Evolutionary conservation across 2,113 vertebrate species (phyloP).

Genomic region (Hippopotamus amphibius): DNA sequence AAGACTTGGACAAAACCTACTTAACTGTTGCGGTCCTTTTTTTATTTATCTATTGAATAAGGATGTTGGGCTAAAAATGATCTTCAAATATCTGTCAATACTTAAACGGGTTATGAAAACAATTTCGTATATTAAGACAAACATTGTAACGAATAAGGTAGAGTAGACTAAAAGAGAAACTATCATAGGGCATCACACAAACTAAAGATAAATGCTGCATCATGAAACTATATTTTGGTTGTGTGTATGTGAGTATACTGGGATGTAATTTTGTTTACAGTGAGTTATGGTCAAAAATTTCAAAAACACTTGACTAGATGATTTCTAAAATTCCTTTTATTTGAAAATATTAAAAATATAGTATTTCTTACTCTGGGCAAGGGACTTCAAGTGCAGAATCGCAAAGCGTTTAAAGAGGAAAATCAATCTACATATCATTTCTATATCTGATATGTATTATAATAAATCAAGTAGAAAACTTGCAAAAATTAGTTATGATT

Average conservation of each 20-base stretch:
- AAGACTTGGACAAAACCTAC: not conserved
- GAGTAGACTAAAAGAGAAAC: not conserved
- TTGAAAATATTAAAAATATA: not conserved
- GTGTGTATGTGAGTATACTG: not conserved
- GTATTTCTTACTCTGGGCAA: not conserved
- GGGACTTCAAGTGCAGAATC: not conserved
- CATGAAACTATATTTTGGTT: not conserved
- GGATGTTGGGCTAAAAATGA: not conserved
- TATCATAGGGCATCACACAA: not conserved
- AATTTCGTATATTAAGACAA: not conserved
- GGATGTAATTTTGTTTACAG: not conserved
- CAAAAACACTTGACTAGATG: not conserved
- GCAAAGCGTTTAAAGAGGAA: not conserved
- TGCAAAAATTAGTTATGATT: not conserved
- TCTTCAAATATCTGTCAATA: not conserved
- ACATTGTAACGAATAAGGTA: not conserved
- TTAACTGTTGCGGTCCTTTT: not conserved
- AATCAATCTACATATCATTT: not conserved
- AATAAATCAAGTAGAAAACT: not conserved
- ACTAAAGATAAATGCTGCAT: not conserved
- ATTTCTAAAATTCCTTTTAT: not conserved
- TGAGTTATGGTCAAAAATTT: not conserved
- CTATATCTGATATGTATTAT: not conserved
- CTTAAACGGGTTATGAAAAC: not conserved
- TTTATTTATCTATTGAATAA: not conserved